Base-by-base conservation (phyloP, 1,140 invertebrate genomes). In the Bombus sylvicola region DNA sequence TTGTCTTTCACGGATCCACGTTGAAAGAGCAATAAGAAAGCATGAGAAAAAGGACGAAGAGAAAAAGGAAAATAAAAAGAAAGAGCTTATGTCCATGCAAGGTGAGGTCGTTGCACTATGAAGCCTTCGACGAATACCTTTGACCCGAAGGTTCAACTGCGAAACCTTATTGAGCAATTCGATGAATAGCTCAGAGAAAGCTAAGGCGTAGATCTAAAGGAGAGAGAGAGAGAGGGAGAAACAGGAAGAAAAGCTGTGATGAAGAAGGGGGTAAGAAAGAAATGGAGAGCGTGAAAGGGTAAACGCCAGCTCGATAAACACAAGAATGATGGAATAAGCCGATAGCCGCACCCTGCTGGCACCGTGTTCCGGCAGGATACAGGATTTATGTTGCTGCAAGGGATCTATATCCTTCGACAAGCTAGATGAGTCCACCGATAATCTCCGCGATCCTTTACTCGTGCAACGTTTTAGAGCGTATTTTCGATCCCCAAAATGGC, bases 131-230 rank as follows among this genome's bases (percentile, higher is more conserved):
- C 75, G 66, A 76, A 83, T 84, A 73, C 85, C 69, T 77, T 47
- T 53, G 73, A 83, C 81, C 85, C 15, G 25, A 71, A 86, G 81
- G 81, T 87, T 87, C 72, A 84, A 87, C 81, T 79, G 74, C 85
- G 85, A 86, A 86, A 83, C 81, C 85, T 82, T 83, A 86, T 86
- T 64, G 85, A 85, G 78, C 84, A 81, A 75, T 85, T 85, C 84
- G 84, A 66, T 85, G 79, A 85, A 81, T 81, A 75, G 84, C 69
- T 85, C 72, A 64, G 47, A 77, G 82, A 82, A 85, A 68, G 18
- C 53, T 6, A 75, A 64, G 25, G n/a, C 2, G 25, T 18, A 28
- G 22, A 31, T 34, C 34, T 34, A 37, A 28, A 57, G 9, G 18
- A n/a, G 57, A 22, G 9, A 0, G 28, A 0, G 28, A n/a, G n/a